Percentiles rank a stretch among this genome's conserved stretches.
phyloP scores from a whole-genome alignment of 2,888 invertebrate species.

The Fragum whitleyi region DNA sequence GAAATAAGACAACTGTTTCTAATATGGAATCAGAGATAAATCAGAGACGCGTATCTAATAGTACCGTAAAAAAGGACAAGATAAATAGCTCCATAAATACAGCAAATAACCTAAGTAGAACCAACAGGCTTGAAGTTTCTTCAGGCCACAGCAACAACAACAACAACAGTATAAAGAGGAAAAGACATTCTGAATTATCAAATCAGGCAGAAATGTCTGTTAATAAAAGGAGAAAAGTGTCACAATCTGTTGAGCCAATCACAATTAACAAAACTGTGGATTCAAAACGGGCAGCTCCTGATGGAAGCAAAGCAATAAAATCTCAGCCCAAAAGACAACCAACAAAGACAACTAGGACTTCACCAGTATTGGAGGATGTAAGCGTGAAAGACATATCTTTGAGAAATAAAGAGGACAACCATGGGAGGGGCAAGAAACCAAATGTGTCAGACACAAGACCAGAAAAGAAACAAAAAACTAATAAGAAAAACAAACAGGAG shows the following conservation, averaged over 20 bases:
- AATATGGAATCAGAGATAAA: background rate
- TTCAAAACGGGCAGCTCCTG: too few species aligned
- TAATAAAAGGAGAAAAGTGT: slow-evolving; percentile 9
- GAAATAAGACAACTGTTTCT: background rate
- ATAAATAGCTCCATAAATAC: too few species aligned
- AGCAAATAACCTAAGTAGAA: too few species aligned
- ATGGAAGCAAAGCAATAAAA: too few species aligned
- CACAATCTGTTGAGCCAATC: background rate
- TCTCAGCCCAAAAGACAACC: background rate
- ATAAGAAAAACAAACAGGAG: background rate
- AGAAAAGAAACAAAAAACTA: background rate
- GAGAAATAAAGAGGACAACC: background rate
- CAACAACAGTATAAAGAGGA: background rate
- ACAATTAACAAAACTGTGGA: background rate
- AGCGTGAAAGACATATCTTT: background rate
- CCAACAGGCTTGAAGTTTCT: background rate
- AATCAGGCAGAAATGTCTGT: background rate
- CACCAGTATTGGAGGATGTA: background rate
- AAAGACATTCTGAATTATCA: background rate
- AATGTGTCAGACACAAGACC: too few species aligned
- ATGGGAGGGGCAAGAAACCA: background rate
- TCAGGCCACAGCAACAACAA: background rate
- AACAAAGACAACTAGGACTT: background rate
- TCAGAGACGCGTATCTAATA: background rate
- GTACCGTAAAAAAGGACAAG: too few species aligned